Percentiles rank a stretch among this genome's conserved stretches.
Conservation (phyloP, 2,113 vertebrate genomes). For the Canis aureus region DNA sequence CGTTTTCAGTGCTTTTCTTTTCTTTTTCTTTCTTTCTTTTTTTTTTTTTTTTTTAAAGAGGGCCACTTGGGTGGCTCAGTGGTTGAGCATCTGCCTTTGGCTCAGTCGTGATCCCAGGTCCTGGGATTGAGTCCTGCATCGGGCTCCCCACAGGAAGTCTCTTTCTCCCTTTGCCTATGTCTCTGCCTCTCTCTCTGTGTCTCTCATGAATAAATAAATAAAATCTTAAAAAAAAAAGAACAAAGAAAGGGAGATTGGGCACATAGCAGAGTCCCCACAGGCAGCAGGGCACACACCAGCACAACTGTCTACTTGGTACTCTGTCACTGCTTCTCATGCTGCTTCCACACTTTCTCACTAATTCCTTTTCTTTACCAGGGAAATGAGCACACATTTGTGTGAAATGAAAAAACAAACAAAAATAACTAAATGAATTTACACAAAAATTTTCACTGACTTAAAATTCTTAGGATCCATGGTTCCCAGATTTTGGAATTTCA, state of each 20-base stretch:
- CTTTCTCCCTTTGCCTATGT: too few relatives aligned
- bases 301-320: rapidly evolving
- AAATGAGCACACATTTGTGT: background rate
- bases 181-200: too few relatives aligned
- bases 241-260: background rate
- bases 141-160: too few relatives aligned
- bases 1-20: background rate
- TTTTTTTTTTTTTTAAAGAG: too few relatives aligned
- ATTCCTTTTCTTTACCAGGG: background rate
- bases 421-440: background rate
- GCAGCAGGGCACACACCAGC: rapidly evolving
- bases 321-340: background rate
- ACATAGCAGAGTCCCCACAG: rapidly evolving
- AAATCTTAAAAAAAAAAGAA: background rate
- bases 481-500: background rate
- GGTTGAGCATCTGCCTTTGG: too few relatives aligned
- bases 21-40: too few relatives aligned
- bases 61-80: too few relatives aligned
- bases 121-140: too few relatives aligned
- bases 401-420: background rate
- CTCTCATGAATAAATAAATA: too few relatives aligned
- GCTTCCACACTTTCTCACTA: background rate
- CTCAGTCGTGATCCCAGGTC: too few relatives aligned
- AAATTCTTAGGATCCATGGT: too few relatives aligned
- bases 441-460: background rate